phyloP scores from a whole-genome alignment of 1,140 invertebrate species.

The Metopolophium dirhodum region DNA sequence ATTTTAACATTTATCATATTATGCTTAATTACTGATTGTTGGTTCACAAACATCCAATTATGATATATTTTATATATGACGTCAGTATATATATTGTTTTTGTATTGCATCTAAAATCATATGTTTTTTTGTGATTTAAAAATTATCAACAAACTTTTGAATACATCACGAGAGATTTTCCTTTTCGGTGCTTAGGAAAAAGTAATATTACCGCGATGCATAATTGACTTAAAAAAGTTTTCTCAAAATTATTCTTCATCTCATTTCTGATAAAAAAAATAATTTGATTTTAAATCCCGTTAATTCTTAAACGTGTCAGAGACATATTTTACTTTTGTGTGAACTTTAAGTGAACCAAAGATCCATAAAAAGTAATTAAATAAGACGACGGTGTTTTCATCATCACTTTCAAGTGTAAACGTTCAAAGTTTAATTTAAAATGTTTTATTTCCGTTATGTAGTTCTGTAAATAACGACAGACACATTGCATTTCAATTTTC shows the following conservation, averaged over 20 bases:
- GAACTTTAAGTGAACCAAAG: constrained; percentile 13
- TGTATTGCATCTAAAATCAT: not conserved
- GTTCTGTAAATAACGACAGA: not conserved
- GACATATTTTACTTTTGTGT: not conserved
- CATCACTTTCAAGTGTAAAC: not conserved
- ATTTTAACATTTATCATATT: not conserved
- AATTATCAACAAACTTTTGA: not conserved
- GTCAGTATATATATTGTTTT: not conserved
- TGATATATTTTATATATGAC: not conserved
- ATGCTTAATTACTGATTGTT: too few relatives aligned
- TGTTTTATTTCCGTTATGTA: not conserved
- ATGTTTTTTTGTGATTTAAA: not conserved
- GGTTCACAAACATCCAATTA: not conserved
- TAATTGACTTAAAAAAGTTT: constrained; percentile 9
- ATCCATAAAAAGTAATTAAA: constrained; percentile 18
- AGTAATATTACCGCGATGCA: not conserved
- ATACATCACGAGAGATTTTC: not conserved
- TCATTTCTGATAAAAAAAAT: not conserved
- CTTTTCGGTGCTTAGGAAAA: not conserved
- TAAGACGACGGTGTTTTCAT: not conserved
- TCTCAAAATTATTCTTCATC: not conserved
- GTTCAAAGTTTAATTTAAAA: constrained; percentile 8
- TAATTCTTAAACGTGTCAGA: not conserved
- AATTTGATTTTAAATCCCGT: not conserved
- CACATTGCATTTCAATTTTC: not conserved